Conservation (phyloP, 2,888 invertebrate genomes). For the Drosophila emarginata region DNA sequence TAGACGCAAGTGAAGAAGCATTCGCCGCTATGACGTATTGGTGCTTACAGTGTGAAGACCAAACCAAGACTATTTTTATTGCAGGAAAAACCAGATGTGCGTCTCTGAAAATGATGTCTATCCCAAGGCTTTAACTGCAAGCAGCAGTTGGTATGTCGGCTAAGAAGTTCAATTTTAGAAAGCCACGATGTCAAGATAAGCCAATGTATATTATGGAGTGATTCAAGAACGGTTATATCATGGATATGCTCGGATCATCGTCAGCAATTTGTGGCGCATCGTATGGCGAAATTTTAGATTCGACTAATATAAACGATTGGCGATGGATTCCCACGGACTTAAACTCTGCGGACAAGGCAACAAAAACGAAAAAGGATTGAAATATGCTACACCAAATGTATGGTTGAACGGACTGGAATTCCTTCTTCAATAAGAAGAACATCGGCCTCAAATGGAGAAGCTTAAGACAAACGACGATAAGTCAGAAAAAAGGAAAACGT, state of each 20-base stretch:
- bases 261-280: neutral
- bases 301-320: neutral
- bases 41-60: neutral
- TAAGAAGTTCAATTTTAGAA: too few species aligned
- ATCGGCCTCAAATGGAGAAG: too few species aligned
- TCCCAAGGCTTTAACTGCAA: neutral
- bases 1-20: conserved; percentile 7
- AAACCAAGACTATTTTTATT: neutral
- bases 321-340: neutral
- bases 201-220: too few species aligned
- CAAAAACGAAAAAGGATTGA: too few species aligned
- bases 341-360: neutral
- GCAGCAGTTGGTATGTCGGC: neutral
- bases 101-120: neutral
- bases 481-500: too few species aligned
- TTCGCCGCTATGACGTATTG: conserved; percentile 8
- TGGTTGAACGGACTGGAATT: neutral
- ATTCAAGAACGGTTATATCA: too few species aligned
- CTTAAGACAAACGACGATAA: too few species aligned
- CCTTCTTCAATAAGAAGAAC: too few species aligned
- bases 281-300: neutral
- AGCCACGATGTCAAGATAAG: too few species aligned
- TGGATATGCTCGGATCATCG: too few species aligned
- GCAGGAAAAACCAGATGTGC: neutral
- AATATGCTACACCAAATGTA: neutral